Base-by-base conservation (phyloP, 64 coral and sea anemone genomes). In the Actinia equina region DNA sequence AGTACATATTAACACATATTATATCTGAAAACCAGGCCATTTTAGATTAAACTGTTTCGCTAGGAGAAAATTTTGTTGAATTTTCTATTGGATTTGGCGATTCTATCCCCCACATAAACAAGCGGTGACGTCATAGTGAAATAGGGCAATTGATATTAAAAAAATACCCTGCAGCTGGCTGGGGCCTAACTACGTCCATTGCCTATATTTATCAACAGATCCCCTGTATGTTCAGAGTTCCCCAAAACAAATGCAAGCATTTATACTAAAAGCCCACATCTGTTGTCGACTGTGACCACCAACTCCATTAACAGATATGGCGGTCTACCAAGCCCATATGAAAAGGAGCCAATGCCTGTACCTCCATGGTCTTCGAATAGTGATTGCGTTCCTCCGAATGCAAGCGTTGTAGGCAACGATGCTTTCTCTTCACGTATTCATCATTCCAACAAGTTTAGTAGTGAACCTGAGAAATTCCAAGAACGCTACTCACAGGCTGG, bases 221-320 rank as follows among this genome's bases (percentile, higher is more conserved):
- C 69, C 12, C 14, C 41, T 30, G 69, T 74, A 12, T 74, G 62
- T 20, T 65, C n/a, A 12, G 27, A 74, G 23, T 30, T 41, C 11
- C 69, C 69, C 4, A 41, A 41, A 2, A 15, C 69, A 14, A 74
- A 30, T 10, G 12, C 69, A 14, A 42, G 69, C 26, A 74, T 74
- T 5, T 74, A 74, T 10, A 74, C 69, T 16, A 74, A 74, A 27
- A 74, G 69, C 26, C 69, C 25, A 30, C 69, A 74, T 41, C 69
- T 41, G n/a, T 13, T 41, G 12, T 74, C 69, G 11, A 74, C 69
- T 3, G 0, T 74, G 6, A 74, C 69, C 41, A 74, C 26, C 69
- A 74, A 74, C 69, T 74, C 69, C 25, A 74, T 30, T 26, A 74
- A 25, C 69, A 74, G 69, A 74, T 74, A 74, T 41, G 69, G 69